A percentile compares a stretch with the other conserved stretches of the same genome.
Conservation (phyloP, 2,797 vertebrate species). For the Oophaga sylvatica region DNA sequence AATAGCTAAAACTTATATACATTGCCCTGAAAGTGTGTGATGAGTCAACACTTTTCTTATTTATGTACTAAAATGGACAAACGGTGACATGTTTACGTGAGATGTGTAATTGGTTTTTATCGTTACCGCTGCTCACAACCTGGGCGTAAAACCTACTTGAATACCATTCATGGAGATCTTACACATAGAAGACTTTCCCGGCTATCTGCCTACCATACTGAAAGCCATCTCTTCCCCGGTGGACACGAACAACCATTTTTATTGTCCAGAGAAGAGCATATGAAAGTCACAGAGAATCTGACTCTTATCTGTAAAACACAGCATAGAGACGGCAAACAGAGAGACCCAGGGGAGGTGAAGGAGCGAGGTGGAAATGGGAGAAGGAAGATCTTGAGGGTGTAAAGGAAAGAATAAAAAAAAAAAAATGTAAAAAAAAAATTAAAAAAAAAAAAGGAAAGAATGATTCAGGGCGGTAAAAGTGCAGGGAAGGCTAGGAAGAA, state of each 20-base stretch:
- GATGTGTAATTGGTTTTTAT: constrained; percentile 5
- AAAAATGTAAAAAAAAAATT: background rate
- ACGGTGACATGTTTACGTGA: background rate
- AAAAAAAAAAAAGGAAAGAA: background rate
- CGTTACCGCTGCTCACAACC: constrained; percentile 6
- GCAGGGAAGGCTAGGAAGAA: constrained; percentile 9
- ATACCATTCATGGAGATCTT: constrained; percentile 11
- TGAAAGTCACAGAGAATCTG: constrained; percentile 69
- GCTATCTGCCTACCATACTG: constrained; percentile 20
- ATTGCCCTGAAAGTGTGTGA: background rate
- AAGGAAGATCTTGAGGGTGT: background rate
- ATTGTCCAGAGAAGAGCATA: constrained; percentile 66
- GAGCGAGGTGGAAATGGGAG: constrained; percentile 21
- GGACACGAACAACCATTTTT: constrained; percentile 28
- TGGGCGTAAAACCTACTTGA: background rate
- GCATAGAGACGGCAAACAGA: constrained; percentile 32
- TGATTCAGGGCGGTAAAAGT: background rate
- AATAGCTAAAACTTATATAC: background rate
- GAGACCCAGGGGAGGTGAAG: background rate
- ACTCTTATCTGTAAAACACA: constrained; percentile 69
- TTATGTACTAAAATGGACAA: background rate
- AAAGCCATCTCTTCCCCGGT: constrained; percentile 29
- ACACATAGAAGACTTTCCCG: constrained; percentile 7
- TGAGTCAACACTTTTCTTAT: background rate
- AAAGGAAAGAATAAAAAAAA: background rate